Evolutionary conservation across 2,113 vertebrate species (phyloP).

Genomic region (Chlorocebus sabaeus): DNA sequence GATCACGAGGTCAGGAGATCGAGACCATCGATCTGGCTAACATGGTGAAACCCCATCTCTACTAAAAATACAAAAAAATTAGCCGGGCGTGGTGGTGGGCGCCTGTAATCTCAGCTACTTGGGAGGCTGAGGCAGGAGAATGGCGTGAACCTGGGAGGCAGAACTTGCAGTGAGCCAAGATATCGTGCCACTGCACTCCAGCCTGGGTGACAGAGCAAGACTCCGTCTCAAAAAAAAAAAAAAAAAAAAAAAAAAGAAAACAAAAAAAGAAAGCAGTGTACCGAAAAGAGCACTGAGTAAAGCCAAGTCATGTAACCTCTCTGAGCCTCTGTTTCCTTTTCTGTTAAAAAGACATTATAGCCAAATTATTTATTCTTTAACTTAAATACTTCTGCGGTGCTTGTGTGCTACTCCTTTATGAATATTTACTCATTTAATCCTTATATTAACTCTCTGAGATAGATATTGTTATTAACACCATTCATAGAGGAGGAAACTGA

Average conservation of each 20-base stretch:
- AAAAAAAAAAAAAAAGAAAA: rapidly evolving
- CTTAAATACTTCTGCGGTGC: background rate
- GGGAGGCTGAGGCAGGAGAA: too few species aligned
- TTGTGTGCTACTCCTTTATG: background rate
- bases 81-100: too few species aligned
- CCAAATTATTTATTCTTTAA: background rate
- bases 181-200: too few species aligned
- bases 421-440: background rate
- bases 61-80: too few species aligned
- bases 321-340: background rate
- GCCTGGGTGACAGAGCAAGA: too few species aligned
- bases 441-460: background rate
- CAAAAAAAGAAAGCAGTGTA: background rate
- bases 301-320: background rate
- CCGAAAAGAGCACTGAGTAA: background rate
- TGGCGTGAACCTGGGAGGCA: too few species aligned
- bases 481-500: background rate
- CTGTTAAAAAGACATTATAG: background rate
- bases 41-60: too few species aligned
- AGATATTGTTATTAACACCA: background rate
- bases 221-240: too few species aligned
- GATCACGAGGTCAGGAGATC: too few species aligned
- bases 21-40: too few species aligned
- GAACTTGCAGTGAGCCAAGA: too few species aligned
- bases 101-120: too few species aligned